Evolutionary conservation across 1,140 invertebrate species (phyloP), one percentile per base, ranked within the genome.

Genomic region (Atta texana): DNA sequence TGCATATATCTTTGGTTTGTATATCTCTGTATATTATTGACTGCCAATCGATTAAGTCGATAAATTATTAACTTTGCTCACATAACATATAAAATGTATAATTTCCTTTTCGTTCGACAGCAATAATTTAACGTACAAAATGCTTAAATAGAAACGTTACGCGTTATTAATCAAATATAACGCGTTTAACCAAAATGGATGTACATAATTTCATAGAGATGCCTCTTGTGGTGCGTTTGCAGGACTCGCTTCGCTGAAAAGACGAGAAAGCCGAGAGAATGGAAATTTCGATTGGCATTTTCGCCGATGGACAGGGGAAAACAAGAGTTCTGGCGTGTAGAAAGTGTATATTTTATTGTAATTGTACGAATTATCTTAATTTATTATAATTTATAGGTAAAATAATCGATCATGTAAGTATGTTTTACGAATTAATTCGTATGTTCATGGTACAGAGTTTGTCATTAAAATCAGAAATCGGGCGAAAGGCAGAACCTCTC

Each of bases 361-460:
- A 31, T 72, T 74, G 71, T 76, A 57, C 66, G 61, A 59, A 80
- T 87, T 51, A 81, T 71, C 28, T 88, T 90, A 88, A 92, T 92
- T 92, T 92, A 92, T 92, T 92, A 59, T 89, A 92, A 87, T 21
- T 82, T 44, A 24, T 92, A 91, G 61, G 59, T 31, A 57, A 80
- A 86, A 63, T 85, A 89, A 86, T 44, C 44, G 51, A 61, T 51
- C 71, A 81, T 39, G 39, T 77, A 89, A 77, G 68, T 77, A 63
- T 59, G 53, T 87, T 74, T 66, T 81, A 66, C 59, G 59, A 89
- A 61, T 86, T 78, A 84, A 87, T 77, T 63, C 39, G n/a, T 44
- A 49, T 12, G 16, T 63, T 69, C 64, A 61, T 16, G 49, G 59
- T 44, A 21, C 57, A 53, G 18, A 74, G 18, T 57, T 84, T 49